Evolutionary conservation across 2,113 vertebrate species (phyloP), one percentile per base, ranked within the genome.

Genomic region (Nematolebias whitei): DNA sequence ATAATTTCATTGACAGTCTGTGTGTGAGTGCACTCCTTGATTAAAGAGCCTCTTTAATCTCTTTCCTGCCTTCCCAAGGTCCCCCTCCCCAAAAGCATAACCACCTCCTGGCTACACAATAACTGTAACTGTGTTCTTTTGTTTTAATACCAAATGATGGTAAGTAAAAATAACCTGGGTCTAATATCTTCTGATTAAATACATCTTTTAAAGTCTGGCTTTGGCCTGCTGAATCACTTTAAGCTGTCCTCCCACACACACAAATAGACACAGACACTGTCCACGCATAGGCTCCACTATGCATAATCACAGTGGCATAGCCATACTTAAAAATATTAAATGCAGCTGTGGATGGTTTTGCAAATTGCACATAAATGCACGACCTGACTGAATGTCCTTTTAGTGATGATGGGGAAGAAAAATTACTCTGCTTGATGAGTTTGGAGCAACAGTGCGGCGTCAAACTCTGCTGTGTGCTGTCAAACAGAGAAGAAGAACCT

Each of bases 181-280:
- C 41, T 74, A 91, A 89, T 90, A 90, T 91, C 86, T 90, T 82
- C 79, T 91, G 89, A 92, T 93, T 93, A 92, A 92, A 91, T 87
- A 91, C 88, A 89, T 88, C 65, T 83, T 86, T 87, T 84, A 65
- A 38, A 73, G 84, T 58, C 71, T 39, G 50, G 61, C 68, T 75
- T 78, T 78, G 74, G 23, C 71, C 54, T 58, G 54, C 75, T 78
- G 79, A 60, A 60, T 48, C 68, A 52, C 64, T 53, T 43, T 78
- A 80, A 88, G 76, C 82, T 73, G 39, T 7, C 13, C 45, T 16
- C 62, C 29, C 55, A 22, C 57, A 70, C 50, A 68, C 73, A 74
- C 43, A 61, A 4, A 57, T 16, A 55, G 4, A 15, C 65, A 38
- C 52, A 59, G 0, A 40, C 16, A 56, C 52, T 22, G 3, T 50